phyloP scores from a whole-genome alignment of 2,113 vertebrate genomes.

The Gasterosteus aculeatus region DNA sequence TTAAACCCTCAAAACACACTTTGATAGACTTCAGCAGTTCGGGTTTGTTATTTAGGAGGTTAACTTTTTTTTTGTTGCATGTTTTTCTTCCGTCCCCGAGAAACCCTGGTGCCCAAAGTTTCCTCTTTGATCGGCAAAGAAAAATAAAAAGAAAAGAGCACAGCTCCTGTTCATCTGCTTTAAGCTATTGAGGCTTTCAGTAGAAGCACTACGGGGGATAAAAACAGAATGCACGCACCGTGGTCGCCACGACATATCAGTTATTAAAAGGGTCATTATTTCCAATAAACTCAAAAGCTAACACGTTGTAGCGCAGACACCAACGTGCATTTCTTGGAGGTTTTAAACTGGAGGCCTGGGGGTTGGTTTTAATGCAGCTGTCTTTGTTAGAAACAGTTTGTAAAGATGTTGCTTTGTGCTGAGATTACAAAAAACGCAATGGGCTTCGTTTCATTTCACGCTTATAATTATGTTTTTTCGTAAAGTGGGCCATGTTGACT shows the following conservation, averaged over 20 bases:
- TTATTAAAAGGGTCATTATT: conserved; percentile 59
- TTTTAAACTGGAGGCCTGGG: conserved; percentile 13
- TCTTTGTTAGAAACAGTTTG: neutral
- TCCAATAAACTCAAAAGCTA: conserved; percentile 43
- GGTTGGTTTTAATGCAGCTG: neutral
- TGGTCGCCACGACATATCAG: conserved; percentile 46
- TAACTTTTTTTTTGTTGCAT: conserved; percentile 20
- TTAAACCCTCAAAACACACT: conserved; percentile 46
- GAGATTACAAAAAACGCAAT: neutral
- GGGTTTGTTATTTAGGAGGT: conserved; percentile 42
- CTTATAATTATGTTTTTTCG: neutral
- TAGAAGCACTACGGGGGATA: conserved; percentile 19
- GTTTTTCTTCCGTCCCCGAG: conserved; percentile 52
- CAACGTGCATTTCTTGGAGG: conserved; percentile 36
- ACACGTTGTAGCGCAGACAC: conserved; percentile 20
- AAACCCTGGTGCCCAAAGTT: conserved; percentile 35
- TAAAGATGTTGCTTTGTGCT: neutral
- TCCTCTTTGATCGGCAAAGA: conserved; percentile 30
- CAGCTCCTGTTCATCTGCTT: conserved; percentile 27
- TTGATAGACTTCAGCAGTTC: conserved; percentile 42
- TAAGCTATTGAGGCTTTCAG: conserved; percentile 16
- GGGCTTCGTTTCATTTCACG: neutral
- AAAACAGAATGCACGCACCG: conserved; percentile 42
- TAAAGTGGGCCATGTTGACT: neutral
- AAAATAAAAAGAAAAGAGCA: neutral